Percentiles rank a stretch among this genome's conserved stretches.
phyloP scores from a whole-genome alignment of 2,113 vertebrate species.

The Tapirus terrestris region DNA sequence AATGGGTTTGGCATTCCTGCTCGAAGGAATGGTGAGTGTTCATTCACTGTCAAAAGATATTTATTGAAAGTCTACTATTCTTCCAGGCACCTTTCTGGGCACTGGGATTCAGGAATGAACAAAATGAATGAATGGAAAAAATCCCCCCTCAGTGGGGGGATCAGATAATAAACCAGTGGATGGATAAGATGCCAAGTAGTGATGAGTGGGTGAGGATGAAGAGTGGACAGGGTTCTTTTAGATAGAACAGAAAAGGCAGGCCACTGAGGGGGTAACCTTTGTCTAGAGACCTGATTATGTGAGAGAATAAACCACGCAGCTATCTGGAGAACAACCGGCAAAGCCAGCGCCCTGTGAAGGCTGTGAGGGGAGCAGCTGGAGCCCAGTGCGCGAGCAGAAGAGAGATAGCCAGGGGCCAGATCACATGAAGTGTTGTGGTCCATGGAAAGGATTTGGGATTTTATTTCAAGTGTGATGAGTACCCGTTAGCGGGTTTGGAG shows the following conservation, averaged over 20 bases:
- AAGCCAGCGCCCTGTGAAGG: not conserved
- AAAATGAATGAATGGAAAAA: not conserved
- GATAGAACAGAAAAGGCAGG: not conserved
- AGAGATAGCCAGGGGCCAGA: not conserved
- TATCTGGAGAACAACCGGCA: not conserved
- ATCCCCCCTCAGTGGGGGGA: not conserved
- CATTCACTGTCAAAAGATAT: not conserved
- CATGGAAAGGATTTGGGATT: not conserved
- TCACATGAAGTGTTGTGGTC: not conserved
- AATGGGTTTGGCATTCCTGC: not conserved
- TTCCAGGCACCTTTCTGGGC: not conserved
- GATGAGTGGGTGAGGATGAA: not conserved
- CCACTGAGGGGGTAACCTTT: not conserved
- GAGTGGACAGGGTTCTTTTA: not conserved
- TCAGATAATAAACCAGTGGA: not conserved
- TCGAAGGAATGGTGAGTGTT: not conserved
- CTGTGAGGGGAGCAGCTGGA: not conserved
- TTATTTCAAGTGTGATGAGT: not conserved
- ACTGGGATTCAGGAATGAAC: not conserved
- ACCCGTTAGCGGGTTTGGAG: not conserved
- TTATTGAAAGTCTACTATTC: not conserved
- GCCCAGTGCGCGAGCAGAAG: rapidly evolving
- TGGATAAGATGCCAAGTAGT: not conserved
- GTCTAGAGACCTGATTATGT: not conserved
- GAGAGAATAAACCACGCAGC: no score